Conservation (phyloP, 2,888 invertebrate genomes). For the Platycheirus albimanus region DNA sequence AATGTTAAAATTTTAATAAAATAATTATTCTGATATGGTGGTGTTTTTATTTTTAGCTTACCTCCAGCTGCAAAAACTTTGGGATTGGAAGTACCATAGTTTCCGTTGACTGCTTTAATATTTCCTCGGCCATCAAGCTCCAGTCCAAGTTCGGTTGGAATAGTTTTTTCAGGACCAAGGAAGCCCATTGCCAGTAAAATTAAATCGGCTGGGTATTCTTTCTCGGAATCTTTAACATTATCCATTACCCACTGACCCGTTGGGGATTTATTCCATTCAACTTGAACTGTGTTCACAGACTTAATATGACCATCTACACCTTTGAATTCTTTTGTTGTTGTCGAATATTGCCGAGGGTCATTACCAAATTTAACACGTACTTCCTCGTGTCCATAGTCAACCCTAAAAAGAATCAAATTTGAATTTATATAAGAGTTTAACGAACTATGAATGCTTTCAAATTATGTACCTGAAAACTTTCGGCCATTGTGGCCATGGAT, state of each 20-base stretch:
- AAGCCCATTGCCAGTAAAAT: conserved; percentile 99
- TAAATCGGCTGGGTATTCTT: conserved; percentile 92
- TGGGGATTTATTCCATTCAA: conserved; percentile 96
- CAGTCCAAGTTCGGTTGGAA: conserved; percentile 91
- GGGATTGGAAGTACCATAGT: conserved; percentile 90
- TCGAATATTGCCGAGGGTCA: conserved; percentile 96
- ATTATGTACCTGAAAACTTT: conserved; percentile 92
- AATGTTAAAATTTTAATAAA: too few relatives aligned
- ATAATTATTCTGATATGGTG: too few relatives aligned
- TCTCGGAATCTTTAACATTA: conserved; percentile 91
- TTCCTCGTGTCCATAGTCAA: conserved; percentile 99
- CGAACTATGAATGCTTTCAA: background rate
- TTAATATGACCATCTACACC: conserved; percentile 95
- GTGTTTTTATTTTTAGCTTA: too few relatives aligned
- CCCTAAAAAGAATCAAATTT: conserved; percentile 82
- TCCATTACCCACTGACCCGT: conserved; percentile 97
- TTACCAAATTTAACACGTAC: conserved; percentile 94
- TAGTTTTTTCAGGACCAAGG: conserved; percentile 95
- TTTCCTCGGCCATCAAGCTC: conserved; percentile 96
- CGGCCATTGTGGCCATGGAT: conserved; percentile 99
- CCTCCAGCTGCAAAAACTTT: conserved; percentile 98
- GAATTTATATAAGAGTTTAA: too few relatives aligned
- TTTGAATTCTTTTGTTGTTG: conserved; percentile 96
- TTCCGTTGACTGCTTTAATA: conserved; percentile 90
- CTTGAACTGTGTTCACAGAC: conserved; percentile 94